phyloP scores from a whole-genome alignment of 1,140 invertebrate genomes.

The Euglossa dilemma region DNA sequence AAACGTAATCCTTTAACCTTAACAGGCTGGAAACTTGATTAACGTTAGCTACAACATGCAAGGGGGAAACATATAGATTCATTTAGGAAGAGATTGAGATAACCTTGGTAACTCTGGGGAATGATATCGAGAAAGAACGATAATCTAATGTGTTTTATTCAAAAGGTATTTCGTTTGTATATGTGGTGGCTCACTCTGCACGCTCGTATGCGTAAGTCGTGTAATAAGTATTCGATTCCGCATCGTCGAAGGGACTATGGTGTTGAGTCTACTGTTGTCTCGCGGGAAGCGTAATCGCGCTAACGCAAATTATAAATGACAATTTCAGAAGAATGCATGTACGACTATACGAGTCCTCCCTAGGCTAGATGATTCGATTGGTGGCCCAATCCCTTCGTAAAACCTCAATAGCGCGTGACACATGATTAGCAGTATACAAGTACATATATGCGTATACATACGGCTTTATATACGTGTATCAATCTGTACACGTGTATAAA shows the following conservation, averaged over 20 bases:
- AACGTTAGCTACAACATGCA: conserved; percentile 15
- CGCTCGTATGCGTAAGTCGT: conserved; percentile 24
- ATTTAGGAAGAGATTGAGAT: conserved; percentile 11
- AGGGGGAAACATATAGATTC: not conserved
- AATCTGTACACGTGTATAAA: conserved; percentile 27
- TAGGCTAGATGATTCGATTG: conserved; percentile 60
- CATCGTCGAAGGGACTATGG: conserved; percentile 47
- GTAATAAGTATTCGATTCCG: conserved; percentile 48
- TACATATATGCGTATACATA: conserved; percentile 48
- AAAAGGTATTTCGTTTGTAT: not conserved
- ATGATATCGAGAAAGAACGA: not conserved
- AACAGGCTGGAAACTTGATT: not conserved
- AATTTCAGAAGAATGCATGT: conserved; percentile 40
- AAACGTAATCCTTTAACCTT: not conserved
- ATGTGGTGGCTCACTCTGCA: conserved; percentile 13
- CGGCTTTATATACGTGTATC: conserved; percentile 25
- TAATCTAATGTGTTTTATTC: not conserved
- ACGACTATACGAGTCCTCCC: conserved; percentile 56
- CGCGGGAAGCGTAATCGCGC: conserved; percentile 62
- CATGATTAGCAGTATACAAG: conserved; percentile 47
- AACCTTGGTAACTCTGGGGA: conserved; percentile 2
- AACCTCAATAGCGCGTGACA: conserved; percentile 66
- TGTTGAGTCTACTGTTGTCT: conserved; percentile 51
- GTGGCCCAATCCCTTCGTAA: conserved; percentile 68
- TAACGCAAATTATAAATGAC: conserved; percentile 61